Conservation (phyloP, 2,113 vertebrate species). For the Leptocoma aspasia region DNA sequence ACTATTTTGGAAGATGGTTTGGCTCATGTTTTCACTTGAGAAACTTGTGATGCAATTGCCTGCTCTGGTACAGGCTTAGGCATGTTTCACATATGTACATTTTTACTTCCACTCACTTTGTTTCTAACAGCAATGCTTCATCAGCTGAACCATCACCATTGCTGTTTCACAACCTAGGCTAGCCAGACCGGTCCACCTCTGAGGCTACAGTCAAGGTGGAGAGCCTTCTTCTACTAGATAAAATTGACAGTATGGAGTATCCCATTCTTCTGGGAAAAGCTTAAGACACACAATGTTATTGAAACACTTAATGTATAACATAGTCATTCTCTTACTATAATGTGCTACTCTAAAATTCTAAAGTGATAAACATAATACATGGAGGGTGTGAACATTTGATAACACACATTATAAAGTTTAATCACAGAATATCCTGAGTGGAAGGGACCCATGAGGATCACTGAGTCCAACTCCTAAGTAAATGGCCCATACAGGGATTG, state of each 20-base stretch:
- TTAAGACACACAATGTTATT: neutral
- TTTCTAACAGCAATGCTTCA: neutral
- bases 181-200: neutral
- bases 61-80: neutral
- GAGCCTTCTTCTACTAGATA: neutral
- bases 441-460: neutral
- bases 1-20: neutral
- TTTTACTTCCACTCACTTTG: neutral
- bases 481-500: neutral
- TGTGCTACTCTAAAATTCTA: neutral
- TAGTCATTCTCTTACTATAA: neutral
- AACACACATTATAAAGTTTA: neutral
- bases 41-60: neutral
- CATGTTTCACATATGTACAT: neutral
- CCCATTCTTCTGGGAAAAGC: neutral
- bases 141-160: neutral
- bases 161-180: neutral
- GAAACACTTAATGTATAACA: neutral
- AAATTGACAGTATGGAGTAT: no score
- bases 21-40: neutral
- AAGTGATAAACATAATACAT: neutral
- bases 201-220: neutral
- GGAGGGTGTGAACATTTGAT: neutral
- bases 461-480: fast-evolving
- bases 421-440: neutral